Evolutionary conservation across 1,140 invertebrate species (phyloP).

Genomic region (Hylaeus volcanicus): DNA sequence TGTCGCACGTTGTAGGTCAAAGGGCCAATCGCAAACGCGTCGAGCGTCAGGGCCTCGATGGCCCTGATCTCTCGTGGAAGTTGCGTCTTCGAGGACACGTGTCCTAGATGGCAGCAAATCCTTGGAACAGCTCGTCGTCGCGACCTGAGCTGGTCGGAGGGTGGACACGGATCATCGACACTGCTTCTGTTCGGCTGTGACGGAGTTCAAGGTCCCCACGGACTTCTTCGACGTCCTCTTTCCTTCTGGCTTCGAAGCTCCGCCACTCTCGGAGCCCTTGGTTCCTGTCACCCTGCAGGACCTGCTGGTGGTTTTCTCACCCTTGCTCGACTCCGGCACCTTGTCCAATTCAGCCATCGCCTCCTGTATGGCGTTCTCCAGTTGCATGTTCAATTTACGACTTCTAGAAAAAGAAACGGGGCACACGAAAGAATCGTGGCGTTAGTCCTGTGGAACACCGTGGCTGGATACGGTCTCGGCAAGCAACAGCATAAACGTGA

Average conservation of each 20-base stretch:
- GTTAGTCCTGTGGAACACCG: slow-evolving; percentile 42
- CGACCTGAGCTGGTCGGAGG: not conserved
- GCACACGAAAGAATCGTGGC: slow-evolving; percentile 57
- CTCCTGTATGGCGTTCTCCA: slow-evolving; percentile 94
- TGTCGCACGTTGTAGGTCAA: too few relatives aligned
- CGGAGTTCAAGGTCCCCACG: slow-evolving; percentile 50
- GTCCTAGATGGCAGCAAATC: not conserved
- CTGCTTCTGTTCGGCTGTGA: slow-evolving; percentile 62
- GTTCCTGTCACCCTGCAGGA: slow-evolving; percentile 42
- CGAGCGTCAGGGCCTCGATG: too few relatives aligned
- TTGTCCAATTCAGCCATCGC: slow-evolving; percentile 89
- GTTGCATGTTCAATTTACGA: slow-evolving; percentile 92
- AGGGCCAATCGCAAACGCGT: not conserved
- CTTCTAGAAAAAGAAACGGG: slow-evolving; percentile 83
- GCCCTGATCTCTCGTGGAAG: too few relatives aligned
- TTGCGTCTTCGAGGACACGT: not conserved
- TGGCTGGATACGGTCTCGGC: slow-evolving; percentile 1
- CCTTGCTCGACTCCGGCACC: slow-evolving; percentile 60
- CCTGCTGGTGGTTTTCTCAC: slow-evolving; percentile 48
- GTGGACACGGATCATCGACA: slow-evolving; percentile 61
- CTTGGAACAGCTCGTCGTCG: too few relatives aligned
- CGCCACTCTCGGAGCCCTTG: slow-evolving; percentile 26
- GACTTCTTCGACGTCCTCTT: slow-evolving; percentile 71
- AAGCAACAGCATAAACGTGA: slow-evolving; percentile 39
- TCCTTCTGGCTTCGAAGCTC: slow-evolving; percentile 54